A percentile compares a stretch with the other conserved stretches of the same genome.
These are phyloP conservation scores for Dynastes grantii DNA, from an alignment of 2,888 invertebrate species.

Conservation along the genomic window DNA sequence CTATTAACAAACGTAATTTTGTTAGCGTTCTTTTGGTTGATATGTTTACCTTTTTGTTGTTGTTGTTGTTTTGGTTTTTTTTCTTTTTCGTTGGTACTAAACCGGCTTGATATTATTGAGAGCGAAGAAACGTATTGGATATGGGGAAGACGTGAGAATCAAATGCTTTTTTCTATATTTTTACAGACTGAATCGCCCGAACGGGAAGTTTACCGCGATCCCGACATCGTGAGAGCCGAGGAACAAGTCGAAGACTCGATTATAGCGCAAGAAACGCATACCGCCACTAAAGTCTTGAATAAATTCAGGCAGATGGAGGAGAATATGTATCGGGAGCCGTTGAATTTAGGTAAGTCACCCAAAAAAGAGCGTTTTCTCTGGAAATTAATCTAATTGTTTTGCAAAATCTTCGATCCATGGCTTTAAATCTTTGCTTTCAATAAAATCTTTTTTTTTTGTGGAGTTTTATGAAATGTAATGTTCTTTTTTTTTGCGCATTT, in stretches of 20 bases:
- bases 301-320: constrained; percentile 94
- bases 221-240: constrained; percentile 79
- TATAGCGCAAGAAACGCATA: constrained; percentile 76
- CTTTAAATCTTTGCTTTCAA: too few species aligned
- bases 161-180: constrained; percentile 19
- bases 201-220: constrained; percentile 82
- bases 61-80: constrained; percentile 21
- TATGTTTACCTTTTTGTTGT: constrained; percentile 35
- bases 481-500: too few species aligned
- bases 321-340: constrained; percentile 73
- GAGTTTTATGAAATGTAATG: too few species aligned
- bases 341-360: constrained; percentile 63
- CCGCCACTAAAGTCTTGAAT: constrained; percentile 89
- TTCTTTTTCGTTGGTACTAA: constrained; percentile 37
- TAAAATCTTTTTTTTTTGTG: too few species aligned
- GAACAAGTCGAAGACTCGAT: constrained; percentile 73
- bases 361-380: background rate
- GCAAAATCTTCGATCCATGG: too few species aligned
- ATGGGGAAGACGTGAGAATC: background rate
- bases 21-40: constrained; percentile 16
- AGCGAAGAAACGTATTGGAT: background rate
- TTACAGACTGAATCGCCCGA: constrained; percentile 79
- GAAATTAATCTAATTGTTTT: too few species aligned
- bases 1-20: constrained; percentile 32
- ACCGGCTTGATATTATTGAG: background rate